Percentiles rank a stretch among this genome's conserved stretches.
phyloP scores from a whole-genome alignment of 2,888 invertebrate genomes.

The Mermis nigrescens region DNA sequence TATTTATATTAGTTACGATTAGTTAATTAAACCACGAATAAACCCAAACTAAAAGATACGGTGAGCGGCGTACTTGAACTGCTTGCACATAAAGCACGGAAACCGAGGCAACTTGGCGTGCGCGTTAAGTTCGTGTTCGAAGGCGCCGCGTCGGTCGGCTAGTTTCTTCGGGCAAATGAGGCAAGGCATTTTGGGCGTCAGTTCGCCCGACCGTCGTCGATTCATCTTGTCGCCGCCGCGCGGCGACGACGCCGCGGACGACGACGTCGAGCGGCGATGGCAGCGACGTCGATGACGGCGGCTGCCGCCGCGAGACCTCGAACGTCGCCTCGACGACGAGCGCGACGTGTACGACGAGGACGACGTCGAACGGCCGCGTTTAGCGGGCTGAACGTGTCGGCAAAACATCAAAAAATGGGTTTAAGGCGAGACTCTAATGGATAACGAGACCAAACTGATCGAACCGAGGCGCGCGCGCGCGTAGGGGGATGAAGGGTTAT shows the following conservation, averaged over 20 bases:
- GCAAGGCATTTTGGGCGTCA: not conserved
- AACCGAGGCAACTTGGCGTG: not conserved
- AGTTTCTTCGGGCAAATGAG: not conserved
- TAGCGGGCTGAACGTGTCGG: not conserved
- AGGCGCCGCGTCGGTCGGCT: not conserved
- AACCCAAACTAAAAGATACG: no score
- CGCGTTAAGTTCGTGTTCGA: not conserved
- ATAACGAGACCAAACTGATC: no score
- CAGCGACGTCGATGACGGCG: not conserved
- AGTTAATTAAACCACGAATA: no score
- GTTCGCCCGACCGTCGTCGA: no score
- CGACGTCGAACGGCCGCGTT: not conserved
- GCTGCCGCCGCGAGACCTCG: not conserved
- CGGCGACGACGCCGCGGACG: not conserved
- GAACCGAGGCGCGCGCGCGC: no score
- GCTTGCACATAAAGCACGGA: not conserved
- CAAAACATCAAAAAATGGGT: no score
- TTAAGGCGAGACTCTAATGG: no score
- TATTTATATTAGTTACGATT: no score
- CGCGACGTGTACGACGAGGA: no score
- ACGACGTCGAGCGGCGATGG: not conserved
- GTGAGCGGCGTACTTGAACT: not conserved
- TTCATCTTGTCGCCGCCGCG: no score
- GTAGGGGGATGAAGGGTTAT: no score
- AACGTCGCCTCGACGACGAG: not conserved